These are phyloP conservation scores for Drosophila putrida DNA, from an alignment of 2,888 invertebrate genomes.

Conservation along the genomic window DNA sequence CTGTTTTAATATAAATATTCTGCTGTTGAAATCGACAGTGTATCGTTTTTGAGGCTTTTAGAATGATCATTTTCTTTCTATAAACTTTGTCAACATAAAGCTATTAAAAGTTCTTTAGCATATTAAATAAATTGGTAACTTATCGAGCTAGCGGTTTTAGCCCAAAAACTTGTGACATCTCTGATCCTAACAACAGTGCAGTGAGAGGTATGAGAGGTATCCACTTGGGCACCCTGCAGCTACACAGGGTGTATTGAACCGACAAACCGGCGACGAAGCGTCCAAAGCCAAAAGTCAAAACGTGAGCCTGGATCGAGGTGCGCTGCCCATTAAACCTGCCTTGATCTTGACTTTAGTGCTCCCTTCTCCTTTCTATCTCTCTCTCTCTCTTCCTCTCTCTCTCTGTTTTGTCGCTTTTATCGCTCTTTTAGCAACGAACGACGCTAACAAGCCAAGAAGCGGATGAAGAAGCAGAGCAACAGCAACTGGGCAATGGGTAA, in stretches of 20 bases:
- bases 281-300: conserved; percentile 79
- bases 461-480: conserved; percentile 24
- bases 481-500: conserved; percentile 39
- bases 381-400: conserved; percentile 2
- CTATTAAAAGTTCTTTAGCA: too few relatives aligned
- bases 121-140: too few relatives aligned
- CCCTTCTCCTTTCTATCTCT: conserved; percentile 5
- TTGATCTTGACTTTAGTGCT: conserved; percentile 43
- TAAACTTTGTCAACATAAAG: too few relatives aligned
- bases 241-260: conserved; percentile 78
- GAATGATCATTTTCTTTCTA: too few relatives aligned
- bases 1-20: too few relatives aligned
- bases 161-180: too few relatives aligned
- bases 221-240: conserved; percentile 75
- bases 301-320: conserved; percentile 69
- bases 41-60: too few relatives aligned
- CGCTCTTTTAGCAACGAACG: conserved; percentile 76
- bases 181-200: too few relatives aligned
- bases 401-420: conserved; percentile 53
- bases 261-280: conserved; percentile 30
- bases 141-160: too few relatives aligned
- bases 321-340: conserved; percentile 53
- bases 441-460: conserved; percentile 69
- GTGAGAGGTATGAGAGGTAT: conserved; percentile 24
- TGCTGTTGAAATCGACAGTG: too few relatives aligned